Conservation (phyloP, 1,140 invertebrate species). For the Anoplolepis gracilipes region DNA sequence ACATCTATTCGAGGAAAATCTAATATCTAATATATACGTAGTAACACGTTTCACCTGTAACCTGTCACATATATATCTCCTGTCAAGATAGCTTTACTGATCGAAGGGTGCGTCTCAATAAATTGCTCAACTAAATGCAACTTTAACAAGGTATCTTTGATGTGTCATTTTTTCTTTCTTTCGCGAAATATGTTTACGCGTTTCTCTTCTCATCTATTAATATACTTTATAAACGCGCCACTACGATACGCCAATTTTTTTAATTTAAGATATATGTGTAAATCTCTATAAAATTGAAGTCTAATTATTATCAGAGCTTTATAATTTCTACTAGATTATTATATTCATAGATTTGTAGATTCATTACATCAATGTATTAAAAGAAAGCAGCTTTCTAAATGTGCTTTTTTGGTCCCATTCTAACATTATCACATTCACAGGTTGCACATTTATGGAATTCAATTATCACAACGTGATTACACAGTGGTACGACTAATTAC, state of each 20-base stretch:
- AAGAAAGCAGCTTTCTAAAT: not conserved
- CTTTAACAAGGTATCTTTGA: not conserved
- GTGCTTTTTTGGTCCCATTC: not conserved
- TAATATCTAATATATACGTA: conserved; percentile 53
- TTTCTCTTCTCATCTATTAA: not conserved
- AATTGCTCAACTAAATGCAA: not conserved
- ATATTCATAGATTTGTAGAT: not conserved
- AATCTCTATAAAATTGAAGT: not conserved
- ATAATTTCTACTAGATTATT: not conserved
- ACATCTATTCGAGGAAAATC: conserved; percentile 56
- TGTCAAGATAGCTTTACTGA: conserved; percentile 23
- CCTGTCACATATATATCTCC: conserved; percentile 6
- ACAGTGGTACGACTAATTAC: conserved; percentile 39
- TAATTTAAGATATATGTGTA: not conserved
- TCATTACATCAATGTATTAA: not conserved
- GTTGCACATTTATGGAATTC: conserved; percentile 16
- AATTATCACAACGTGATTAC: conserved; percentile 52
- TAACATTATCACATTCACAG: conserved; percentile 10
- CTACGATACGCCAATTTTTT: no score
- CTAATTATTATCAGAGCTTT: not conserved
- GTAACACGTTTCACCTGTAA: conserved; percentile 54
- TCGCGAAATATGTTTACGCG: no score
- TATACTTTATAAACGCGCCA: not conserved
- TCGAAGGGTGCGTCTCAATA: conserved; percentile 29
- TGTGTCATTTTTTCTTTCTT: not conserved